These are phyloP conservation scores for Trypoxylon attenuatum DNA, from an alignment of 2,888 invertebrate species.

Conservation along the genomic window DNA sequence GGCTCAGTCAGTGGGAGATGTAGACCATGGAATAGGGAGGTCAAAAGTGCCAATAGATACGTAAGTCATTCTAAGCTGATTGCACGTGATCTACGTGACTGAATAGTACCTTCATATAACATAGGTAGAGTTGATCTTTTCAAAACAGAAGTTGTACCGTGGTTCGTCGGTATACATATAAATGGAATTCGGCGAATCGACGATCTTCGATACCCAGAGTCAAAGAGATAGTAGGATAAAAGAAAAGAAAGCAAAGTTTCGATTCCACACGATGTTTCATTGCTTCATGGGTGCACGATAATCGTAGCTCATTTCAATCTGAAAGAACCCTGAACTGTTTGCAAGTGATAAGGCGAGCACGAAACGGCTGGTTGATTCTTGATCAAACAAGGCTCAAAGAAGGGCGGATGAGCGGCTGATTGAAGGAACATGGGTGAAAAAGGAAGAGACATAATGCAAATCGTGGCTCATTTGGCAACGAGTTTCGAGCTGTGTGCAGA, in stretches of 20 bases:
- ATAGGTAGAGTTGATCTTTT: too few species aligned
- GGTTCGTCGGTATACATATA: too few species aligned
- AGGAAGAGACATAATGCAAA: slow-evolving; percentile 32
- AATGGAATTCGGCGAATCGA: too few species aligned
- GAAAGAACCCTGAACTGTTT: slow-evolving; percentile 6
- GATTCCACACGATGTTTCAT: too few species aligned
- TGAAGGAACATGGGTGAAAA: slow-evolving; percentile 6
- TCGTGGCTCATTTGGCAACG: slow-evolving; percentile 20
- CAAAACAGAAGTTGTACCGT: too few species aligned
- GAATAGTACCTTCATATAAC: slow-evolving; percentile 7
- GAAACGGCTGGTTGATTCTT: slow-evolving; percentile 30
- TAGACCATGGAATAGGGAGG: neutral
- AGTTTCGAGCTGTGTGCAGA: neutral
- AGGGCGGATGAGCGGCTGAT: slow-evolving; percentile 5
- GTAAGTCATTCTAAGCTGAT: slow-evolving; percentile 40
- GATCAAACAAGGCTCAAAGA: slow-evolving; percentile 37
- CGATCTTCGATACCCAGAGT: too few species aligned
- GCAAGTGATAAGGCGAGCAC: slow-evolving; percentile 25
- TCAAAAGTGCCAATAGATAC: slow-evolving; percentile 18
- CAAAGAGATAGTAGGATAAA: too few species aligned
- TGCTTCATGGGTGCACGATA: too few species aligned
- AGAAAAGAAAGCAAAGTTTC: too few species aligned
- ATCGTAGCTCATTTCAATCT: slow-evolving; percentile 37
- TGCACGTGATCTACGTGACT: slow-evolving; percentile 22
- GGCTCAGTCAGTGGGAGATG: neutral